These are phyloP conservation scores for Xylota segnis DNA, from an alignment of 2,888 invertebrate genomes.

Conservation along the genomic window DNA sequence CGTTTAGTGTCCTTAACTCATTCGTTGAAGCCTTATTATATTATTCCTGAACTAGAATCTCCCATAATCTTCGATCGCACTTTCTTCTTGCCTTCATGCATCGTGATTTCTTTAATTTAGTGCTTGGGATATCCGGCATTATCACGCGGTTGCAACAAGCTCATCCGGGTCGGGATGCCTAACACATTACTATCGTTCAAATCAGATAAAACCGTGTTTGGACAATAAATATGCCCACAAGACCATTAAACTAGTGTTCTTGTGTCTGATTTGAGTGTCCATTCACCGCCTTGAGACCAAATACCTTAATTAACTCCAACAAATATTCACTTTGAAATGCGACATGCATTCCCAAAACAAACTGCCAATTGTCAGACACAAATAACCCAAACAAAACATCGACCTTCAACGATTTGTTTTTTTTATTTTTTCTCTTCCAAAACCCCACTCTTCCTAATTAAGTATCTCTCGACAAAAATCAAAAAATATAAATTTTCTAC, in stretches of 20 bases:
- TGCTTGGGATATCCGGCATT: too few relatives aligned
- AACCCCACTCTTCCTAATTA: slow-evolving; percentile 30
- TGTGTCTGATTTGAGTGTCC: too few relatives aligned
- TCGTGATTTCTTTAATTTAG: too few relatives aligned
- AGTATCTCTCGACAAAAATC: slow-evolving; percentile 37
- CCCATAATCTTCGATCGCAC: too few relatives aligned
- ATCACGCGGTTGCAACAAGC: too few relatives aligned
- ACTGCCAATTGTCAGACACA: slow-evolving; percentile 38
- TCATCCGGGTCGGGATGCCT: too few relatives aligned
- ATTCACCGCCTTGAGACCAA: background rate
- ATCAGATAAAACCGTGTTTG: too few relatives aligned
- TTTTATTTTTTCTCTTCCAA: background rate
- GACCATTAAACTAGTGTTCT: background rate
- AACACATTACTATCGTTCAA: too few relatives aligned
- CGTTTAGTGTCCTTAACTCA: too few relatives aligned
- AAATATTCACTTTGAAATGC: background rate
- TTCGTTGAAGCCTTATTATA: too few relatives aligned
- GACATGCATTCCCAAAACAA: slow-evolving; percentile 11
- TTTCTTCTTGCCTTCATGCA: too few relatives aligned
- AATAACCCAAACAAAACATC: slow-evolving; percentile 14
- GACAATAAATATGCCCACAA: background rate
- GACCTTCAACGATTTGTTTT: slow-evolving; percentile 17
- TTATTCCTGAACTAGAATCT: too few relatives aligned
- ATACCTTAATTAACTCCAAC: background rate
- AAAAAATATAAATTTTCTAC: slow-evolving; percentile 34